Evolutionary conservation across 2,797 vertebrate genomes (phyloP), one percentile per base, ranked within the genome.

Genomic region (Numenius phaeopus): DNA sequence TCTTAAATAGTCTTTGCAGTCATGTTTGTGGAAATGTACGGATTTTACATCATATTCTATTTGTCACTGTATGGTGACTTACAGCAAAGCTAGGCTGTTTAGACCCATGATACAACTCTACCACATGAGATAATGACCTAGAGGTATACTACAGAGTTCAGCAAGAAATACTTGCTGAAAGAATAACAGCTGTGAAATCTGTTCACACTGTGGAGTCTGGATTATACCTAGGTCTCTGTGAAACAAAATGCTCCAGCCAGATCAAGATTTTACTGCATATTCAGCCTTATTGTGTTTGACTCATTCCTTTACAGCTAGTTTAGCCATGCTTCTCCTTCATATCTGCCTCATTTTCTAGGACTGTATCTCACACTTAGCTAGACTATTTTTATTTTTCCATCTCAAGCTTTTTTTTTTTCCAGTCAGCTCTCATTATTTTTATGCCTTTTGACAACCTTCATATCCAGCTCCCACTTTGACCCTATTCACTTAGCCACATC

Each of bases 321-420:
- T 79, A 89, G 3, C 29, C 18, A 58, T 14, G 19, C 4, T 72
- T 75, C 16, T 61, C 26, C 22, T 84, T 92, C 26, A 34, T 32
- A 65, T 40, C 10, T 62, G 23, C 9, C 14, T 72, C 39, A 27
- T 85, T 83, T 90, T 76, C 54, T 55, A 55, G 22, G 47, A 39
- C 10, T 34, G 3, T 58, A 39, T 76, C 12, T 69, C 50, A 82
- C 32, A 40, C n/a, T 52, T 82, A n/a, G 4, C 14, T 14, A 52
- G 26, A 24, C 34, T 62, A 39, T 79, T 94, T 93, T 59, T 76
- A 65, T 84, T 95, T 95, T 94, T 85, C n/a, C 16, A 49, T 66
- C 32, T 80, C 11, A 42, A 13, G 49, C 2, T 0, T 15, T 32
- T 87, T 75, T 75, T 54, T 40, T 77, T 62, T 21, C 12, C 23